These are phyloP conservation scores for Psittacula derbiana DNA, from an alignment of 2,797 vertebrate genomes.

Conservation along the genomic window DNA sequence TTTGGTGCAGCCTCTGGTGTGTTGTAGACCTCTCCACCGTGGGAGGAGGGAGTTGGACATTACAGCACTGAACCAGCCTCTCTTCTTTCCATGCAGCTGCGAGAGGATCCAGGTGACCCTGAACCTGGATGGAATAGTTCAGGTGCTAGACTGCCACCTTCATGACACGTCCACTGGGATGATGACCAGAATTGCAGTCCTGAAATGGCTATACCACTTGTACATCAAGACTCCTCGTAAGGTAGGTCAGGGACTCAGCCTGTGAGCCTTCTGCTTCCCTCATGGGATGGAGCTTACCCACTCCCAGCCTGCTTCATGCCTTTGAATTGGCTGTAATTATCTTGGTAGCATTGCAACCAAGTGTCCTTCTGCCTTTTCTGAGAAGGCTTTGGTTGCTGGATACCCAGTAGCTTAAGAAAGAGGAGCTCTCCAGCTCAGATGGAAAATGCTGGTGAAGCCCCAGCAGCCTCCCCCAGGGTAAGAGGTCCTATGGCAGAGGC, in stretches of 20 bases:
- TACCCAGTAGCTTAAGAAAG: background rate
- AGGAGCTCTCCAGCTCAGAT: background rate
- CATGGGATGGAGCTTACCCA: fast-evolving
- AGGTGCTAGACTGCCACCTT: constrained; percentile 93
- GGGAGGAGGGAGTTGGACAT: background rate
- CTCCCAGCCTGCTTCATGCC: background rate
- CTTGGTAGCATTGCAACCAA: background rate
- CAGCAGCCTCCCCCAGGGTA: fast-evolving
- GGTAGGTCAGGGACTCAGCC: constrained; percentile 47
- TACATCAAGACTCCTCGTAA: constrained; percentile 98
- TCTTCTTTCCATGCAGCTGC: constrained; percentile 39
- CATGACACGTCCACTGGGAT: constrained; percentile 91
- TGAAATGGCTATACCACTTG: constrained; percentile 98
- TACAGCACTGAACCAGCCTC: background rate
- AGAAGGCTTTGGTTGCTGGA: background rate
- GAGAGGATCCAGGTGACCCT: constrained; percentile 86
- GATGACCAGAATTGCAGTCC: constrained; percentile 97
- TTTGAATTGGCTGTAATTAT: background rate
- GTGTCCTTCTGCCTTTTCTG: background rate
- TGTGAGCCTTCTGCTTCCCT: background rate
- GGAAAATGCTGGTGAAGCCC: background rate
- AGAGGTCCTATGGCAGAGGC: too few species aligned
- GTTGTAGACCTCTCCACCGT: fast-evolving
- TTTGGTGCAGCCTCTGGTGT: background rate
- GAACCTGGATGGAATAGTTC: constrained; percentile 96